Evolutionary conservation across 2,888 invertebrate species (phyloP).

Genomic region (Ariolimax columbianus): DNA sequence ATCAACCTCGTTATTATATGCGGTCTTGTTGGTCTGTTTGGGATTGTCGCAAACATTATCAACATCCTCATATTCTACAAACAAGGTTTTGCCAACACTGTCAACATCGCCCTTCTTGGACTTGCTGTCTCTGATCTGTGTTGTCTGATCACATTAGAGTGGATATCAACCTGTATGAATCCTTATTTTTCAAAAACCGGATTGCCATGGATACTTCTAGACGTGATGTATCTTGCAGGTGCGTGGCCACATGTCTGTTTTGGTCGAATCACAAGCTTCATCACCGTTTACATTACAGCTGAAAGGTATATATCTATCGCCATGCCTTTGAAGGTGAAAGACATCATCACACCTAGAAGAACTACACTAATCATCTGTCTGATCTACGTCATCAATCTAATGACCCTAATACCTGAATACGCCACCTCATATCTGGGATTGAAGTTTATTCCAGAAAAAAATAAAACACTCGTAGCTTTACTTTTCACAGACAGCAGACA

Average conservation of each 20-base stretch:
- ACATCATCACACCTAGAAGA: conserved; percentile 2
- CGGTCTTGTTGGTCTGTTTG: background rate
- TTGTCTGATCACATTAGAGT: conserved; percentile 1
- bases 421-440: background rate
- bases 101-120: conserved; percentile 21
- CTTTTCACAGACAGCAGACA: background rate
- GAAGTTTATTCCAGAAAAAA: background rate
- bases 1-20: background rate
- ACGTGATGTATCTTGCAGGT: background rate
- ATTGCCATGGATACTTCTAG: background rate
- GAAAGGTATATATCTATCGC: conserved; percentile 29
- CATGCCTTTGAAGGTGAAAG: conserved; percentile 10
- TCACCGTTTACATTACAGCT: conserved; percentile 32
- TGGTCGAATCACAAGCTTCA: conserved; percentile 29
- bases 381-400: background rate
- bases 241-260: conserved; percentile 28
- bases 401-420: conserved; percentile 8
- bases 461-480: background rate
- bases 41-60: background rate
- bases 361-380: background rate
- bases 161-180: conserved; percentile 9
- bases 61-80: conserved; percentile 26
- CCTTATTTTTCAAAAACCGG: background rate
- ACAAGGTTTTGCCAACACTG: conserved; percentile 26
- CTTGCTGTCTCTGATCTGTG: conserved; percentile 15